Percentiles rank a stretch among this genome's conserved stretches.
These are phyloP conservation scores for Conus canariensis DNA, from an alignment of 2,888 invertebrate genomes.

Conservation along the genomic window DNA sequence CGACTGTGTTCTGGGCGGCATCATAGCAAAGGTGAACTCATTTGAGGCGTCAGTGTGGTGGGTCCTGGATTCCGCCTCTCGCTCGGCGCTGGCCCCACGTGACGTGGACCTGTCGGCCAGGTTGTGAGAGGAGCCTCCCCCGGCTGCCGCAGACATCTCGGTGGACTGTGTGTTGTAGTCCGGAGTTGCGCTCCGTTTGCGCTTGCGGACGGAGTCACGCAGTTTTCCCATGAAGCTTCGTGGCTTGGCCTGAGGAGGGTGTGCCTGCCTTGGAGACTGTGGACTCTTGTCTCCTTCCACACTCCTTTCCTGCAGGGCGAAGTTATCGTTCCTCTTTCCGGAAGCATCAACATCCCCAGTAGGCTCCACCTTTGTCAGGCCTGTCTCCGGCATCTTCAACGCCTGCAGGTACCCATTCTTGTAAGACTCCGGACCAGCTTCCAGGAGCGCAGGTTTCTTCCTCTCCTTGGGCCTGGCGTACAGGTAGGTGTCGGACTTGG, in stretches of 20 bases:
- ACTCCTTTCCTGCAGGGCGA: conserved; percentile 7
- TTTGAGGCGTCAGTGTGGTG: conserved; percentile 50
- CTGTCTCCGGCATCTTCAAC: conserved; percentile 28
- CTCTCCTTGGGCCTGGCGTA: conserved; percentile 14
- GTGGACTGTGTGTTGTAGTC: conserved; percentile 39
- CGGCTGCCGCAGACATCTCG: neutral
- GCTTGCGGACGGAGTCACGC: conserved; percentile 30
- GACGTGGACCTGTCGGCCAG: conserved; percentile 28
- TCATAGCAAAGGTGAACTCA: conserved; percentile 49
- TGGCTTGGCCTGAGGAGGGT: conserved; percentile 22
- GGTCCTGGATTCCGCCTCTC: neutral
- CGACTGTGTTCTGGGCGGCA: conserved; percentile 9
- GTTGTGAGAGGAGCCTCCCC: conserved; percentile 32
- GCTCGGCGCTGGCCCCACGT: conserved; percentile 18
- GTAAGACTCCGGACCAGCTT: neutral
- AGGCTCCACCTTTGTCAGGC: neutral
- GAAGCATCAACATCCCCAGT: neutral
- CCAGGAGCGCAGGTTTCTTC: neutral
- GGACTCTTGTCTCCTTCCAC: neutral
- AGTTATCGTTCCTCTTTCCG: neutral
- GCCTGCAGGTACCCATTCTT: conserved; percentile 30
- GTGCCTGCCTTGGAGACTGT: too few species aligned
- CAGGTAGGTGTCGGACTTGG: conserved; percentile 36
- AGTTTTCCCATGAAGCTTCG: conserved; percentile 27
- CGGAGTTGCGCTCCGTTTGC: conserved; percentile 15